These are phyloP conservation scores for Hormaphis cornu DNA, from an alignment of 1,140 invertebrate genomes.

Conservation along the genomic window DNA sequence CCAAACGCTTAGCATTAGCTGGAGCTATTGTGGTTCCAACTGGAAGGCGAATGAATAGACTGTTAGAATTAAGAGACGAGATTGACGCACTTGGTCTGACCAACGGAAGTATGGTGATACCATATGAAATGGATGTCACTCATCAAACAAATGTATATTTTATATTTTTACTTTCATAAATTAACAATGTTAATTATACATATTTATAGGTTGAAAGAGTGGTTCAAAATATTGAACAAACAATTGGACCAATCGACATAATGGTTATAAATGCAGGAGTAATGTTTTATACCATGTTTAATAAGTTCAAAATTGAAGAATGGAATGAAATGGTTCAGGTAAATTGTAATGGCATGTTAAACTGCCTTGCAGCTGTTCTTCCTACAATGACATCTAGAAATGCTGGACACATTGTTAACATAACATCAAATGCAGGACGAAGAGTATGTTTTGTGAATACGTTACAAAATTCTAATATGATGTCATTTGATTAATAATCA, in stretches of 20 bases:
- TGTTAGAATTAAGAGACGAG: conserved; percentile 33
- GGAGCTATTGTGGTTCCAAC: conserved; percentile 37
- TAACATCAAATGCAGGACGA: conserved; percentile 38
- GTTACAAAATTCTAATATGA: neutral
- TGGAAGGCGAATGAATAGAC: conserved; percentile 35
- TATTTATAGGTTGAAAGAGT: conserved; percentile 33
- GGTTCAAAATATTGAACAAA: conserved; percentile 33
- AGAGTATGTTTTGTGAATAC: conserved; percentile 28
- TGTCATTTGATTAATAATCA: neutral
- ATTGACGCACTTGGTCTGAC: neutral
- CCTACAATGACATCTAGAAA: conserved; percentile 35
- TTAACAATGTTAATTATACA: neutral
- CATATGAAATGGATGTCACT: conserved; percentile 37
- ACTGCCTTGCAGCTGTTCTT: conserved; percentile 37
- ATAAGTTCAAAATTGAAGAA: conserved; percentile 35
- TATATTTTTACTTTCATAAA: neutral
- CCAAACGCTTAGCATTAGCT: conserved; percentile 33
- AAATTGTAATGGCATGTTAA: conserved; percentile 37
- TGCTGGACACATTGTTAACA: conserved; percentile 38
- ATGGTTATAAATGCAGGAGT: conserved; percentile 39
- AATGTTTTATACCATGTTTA: conserved; percentile 38
- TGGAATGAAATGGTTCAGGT: conserved; percentile 38
- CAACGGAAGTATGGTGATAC: conserved; percentile 14
- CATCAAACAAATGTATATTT: conserved; percentile 34
- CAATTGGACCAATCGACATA: conserved; percentile 37